Base-by-base conservation (phyloP, 2,797 vertebrate species). In the Sebastes jordani region DNA sequence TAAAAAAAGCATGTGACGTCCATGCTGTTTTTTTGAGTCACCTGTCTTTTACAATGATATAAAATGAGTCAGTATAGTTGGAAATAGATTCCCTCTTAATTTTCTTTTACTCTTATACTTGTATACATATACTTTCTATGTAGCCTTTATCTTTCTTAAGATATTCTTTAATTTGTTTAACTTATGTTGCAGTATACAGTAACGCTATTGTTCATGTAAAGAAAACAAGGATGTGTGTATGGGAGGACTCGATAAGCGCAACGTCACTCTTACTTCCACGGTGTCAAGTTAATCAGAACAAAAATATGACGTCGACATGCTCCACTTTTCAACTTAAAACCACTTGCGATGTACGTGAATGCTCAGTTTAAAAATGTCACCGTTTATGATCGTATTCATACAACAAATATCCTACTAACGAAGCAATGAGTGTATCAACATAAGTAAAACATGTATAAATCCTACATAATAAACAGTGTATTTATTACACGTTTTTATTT, bases 181-280 rank as follows among this genome's bases (percentile, higher is more conserved):
- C 2, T 16, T 10, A 0, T 6, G 1, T 58, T 58, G n/a, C 5
- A 3, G 11, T 5, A 23, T 52, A 36, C 22, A 23, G 4, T 1
- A 10, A 18, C 49, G 18, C 6, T 11, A 6, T 9, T 66, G 38
- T 3, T 30, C 7, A 0, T 6, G 4, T 1, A 0, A 18, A 8
- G 10, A 63, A 64, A 25, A 80, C 34, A 29, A 62, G 10, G 16
- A 52, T 62, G 27, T 73, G 27, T 73, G 27, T 61, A 18, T 14
- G 6, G 7, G 34, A 1, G 23, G 27, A 8, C 11, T 29, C 1
- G 7, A 54, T 69, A 76, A 55, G 80, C 84, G 80, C 86, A 84
- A 84, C 88, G 88, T 88, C 81, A 85, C 54, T 84, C 9, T 29
- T 78, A 82, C 67, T 78, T 83, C 81, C 73, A 84, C 72, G 70